Evolutionary conservation across 1,140 invertebrate genomes (phyloP), one percentile per base, ranked within the genome.

Genomic region (Sweltsa coloradensis): DNA sequence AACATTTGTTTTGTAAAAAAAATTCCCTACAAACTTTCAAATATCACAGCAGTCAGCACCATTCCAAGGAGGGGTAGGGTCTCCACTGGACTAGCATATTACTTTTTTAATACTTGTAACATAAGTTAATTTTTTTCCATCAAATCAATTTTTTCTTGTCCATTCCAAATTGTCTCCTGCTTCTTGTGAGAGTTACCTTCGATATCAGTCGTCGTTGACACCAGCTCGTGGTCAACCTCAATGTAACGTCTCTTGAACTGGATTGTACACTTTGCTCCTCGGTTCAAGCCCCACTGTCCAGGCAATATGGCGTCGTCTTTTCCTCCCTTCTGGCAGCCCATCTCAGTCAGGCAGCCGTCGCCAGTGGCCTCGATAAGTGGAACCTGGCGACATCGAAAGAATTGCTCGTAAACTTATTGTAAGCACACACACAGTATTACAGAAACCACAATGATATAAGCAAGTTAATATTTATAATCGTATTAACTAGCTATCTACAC

Each of bases 191-290:
- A 42, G 45, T 52, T 58, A 73, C 72, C 73, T 67, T 77, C 75
- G 37, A 78, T 72, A 53, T 79, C 76, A 9, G 75, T 78, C 29
- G 74, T 74, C 9, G 76, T 72, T 3, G 74, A 76, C 51, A 75
- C 66, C 55, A 76, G 71, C 59, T 79, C 76, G 50, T 76, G 73
- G 45, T 78, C 74, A 3, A 73, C 60, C 55, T 76, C 74, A 52
- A 77, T 74, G 46, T 71, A 78, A 42, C 64, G 66, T 46, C 74
- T 57, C 50, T 72, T 68, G 43, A 73, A 71, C 53, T 69, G 67
- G 7, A 70, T 66, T 1, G 71, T 71, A 51, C 73, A 75, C 48
- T 44, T 9, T 27, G 22, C 24, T 44, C 27, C 24, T 29, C 5
- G 24, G 18, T 44, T 11, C 25, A 18, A 25, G 42, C n/a, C 11